Base-by-base conservation (phyloP, 2,888 invertebrate species). In the Xylota segnis region DNA sequence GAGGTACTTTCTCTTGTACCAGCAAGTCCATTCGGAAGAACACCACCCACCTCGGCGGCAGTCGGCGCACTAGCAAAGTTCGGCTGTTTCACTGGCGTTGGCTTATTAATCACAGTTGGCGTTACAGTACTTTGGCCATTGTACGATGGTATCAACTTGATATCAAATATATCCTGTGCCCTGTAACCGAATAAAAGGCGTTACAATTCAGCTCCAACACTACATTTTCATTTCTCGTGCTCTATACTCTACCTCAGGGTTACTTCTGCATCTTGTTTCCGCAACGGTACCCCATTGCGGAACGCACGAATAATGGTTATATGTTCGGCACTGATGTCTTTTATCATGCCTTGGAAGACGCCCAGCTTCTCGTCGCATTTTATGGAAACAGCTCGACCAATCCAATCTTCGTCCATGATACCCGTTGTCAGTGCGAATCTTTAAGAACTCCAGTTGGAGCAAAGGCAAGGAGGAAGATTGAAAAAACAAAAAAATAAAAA, bases 341-440 rank as follows among this genome's bases (percentile, higher is more conserved):
- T 93, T 87, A 98, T 97, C 56, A 94, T 94, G 40, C 94, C 92
- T 92, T 98, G 97, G 91, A 96, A 98, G 83, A 95, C 95, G 59
- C 97, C 97, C 86, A 96, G 92, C 56, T 95, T 94, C 81, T 95
- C 95, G 29, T 94, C 95, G 91, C 97, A 97, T 91, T 96, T 95
- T 82, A 98, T 95, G 16, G 97, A 97, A 87, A 98, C 96, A 88
- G 96, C 95, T 91, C 95, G 96, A 66, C 97, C 98, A 87, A 96
- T 89, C 92, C 92, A 91, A 87, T 91, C 90, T 61, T 88, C 89
- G 87, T 90, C 89, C 90, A 90, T 90, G 47, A 27, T 86, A 77
- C 5, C 32, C 34, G 37, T 43, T 74, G 66, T 3, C 12, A 5
- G 14, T 43, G 16, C 5, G 7, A 52, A 40, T 71, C 56, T 70